A percentile compares a stretch with the other conserved stretches of the same genome.
phyloP scores from a whole-genome alignment of 1,140 invertebrate genomes.

The Philaenus spumarius region DNA sequence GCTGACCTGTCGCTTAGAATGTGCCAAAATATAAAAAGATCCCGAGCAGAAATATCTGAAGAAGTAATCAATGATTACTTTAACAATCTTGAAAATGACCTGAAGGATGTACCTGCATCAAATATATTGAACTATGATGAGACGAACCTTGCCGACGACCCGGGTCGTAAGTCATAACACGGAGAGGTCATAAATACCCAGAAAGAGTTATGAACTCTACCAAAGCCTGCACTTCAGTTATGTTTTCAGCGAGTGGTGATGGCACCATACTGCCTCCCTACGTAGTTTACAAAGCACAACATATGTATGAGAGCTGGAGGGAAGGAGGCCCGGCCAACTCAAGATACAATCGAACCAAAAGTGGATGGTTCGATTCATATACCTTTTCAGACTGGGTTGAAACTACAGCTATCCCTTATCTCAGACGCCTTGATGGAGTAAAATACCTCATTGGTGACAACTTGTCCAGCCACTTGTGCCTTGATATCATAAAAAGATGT shows the following conservation, averaged over 20 bases:
- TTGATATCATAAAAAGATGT: conserved; percentile 33
- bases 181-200: conserved; percentile 17
- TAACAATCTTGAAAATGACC: conserved; percentile 5
- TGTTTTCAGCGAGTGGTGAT: conserved; percentile 22
- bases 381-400: conserved; percentile 20
- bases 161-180: conserved; percentile 27
- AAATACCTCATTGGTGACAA: no score
- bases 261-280: conserved; percentile 32
- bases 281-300: conserved; percentile 37
- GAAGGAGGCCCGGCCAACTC: conserved; percentile 30
- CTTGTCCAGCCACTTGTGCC: conserved; percentile 36
- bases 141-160: conserved; percentile 39
- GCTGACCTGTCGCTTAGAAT: conserved; percentile 22
- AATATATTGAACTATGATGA: conserved; percentile 42
- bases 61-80: background rate
- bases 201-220: conserved; percentile 19
- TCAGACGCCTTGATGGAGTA: background rate
- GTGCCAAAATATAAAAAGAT: conserved; percentile 32
- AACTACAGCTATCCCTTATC: conserved; percentile 11
- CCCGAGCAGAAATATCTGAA: conserved; percentile 21
- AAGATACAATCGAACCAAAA: conserved; percentile 27
- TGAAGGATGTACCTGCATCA: conserved; percentile 29
- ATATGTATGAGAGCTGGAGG: conserved; percentile 37
- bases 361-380: conserved; percentile 20
- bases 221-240: conserved; percentile 19